Evolutionary conservation across 2,797 vertebrate genomes (phyloP), one percentile per base, ranked within the genome.

Genomic region (Rhabdomys pumilio): DNA sequence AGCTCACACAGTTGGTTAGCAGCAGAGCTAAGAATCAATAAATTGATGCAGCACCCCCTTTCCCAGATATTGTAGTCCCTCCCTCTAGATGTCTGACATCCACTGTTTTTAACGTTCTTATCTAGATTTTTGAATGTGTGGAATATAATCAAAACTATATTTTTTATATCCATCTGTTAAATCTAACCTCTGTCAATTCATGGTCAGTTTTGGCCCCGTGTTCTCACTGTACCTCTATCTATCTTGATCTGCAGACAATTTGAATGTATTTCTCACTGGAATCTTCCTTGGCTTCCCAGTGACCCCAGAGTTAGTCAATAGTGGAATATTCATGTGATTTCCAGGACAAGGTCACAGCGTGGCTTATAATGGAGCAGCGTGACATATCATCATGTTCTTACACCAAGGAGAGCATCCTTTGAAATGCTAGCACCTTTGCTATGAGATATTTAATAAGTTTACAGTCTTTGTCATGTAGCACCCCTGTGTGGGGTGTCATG

Each of bases 361-460:
- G 29, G 79, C 34, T 93, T 96, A 84, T 9, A 63, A 89, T 0
- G 19, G 24, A 55, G 9, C 8, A 87, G 77, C 19, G 19, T 6
- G 29, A 29, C 41, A 79, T 22, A 50, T 38, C 24, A 11, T 72
- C 41, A 41, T 24, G 8, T 83, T 90, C 47, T 83, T 47, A 75
- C 29, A 84, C 24, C 14, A 29, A 76, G 34, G 59, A 90, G 85
- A 90, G 53, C 24, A 55, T 50, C 22, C 73, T 96, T 94, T 93
- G 65, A 73, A 79, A 89, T 55, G 53, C 79, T 38, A 89, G 81
- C 89, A 75, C 79, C 63, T 96, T 20, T 59, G 57, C 61, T 84
- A 73, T 24, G 41, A 29, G 1, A 26, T 20, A 50, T 81, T 77
- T 34, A 95, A 1, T 11, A 91, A 95, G 34, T 73, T 91, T 44